These are phyloP conservation scores for Lampropteryx suffumata DNA, from an alignment of 2,888 invertebrate species.

Conservation along the genomic window DNA sequence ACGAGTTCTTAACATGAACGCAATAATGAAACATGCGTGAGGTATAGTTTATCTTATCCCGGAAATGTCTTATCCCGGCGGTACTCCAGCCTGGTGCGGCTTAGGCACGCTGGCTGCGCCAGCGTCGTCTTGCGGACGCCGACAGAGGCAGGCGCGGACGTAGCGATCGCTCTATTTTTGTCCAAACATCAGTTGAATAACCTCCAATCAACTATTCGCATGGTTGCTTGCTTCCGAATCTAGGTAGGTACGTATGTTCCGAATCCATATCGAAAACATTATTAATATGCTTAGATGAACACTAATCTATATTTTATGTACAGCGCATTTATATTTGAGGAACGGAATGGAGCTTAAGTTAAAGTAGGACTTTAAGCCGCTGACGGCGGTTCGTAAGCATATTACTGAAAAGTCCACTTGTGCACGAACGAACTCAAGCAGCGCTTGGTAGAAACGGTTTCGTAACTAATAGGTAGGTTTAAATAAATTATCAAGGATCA, in stretches of 20 bases:
- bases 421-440: conserved; percentile 36
- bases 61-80: conserved; percentile 62
- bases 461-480: not conserved
- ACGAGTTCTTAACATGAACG: not conserved
- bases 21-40: not conserved
- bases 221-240: conserved; percentile 53
- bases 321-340: conserved; percentile 19
- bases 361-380: conserved; percentile 12
- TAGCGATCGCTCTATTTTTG: conserved; percentile 74
- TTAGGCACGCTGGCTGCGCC: conserved; percentile 35
- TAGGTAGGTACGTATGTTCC: no score
- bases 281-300: no score
- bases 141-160: conserved; percentile 51
- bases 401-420: conserved; percentile 39
- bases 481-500: not conserved
- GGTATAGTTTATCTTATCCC: conserved; percentile 47
- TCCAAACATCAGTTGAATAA: conserved; percentile 79
- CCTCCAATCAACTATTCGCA: conserved; percentile 83
- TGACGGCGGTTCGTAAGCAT: conserved; percentile 22
- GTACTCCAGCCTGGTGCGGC: conserved; percentile 42
- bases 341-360: conserved; percentile 11
- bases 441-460: not conserved
- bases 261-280: no score
- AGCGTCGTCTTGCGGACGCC: conserved; percentile 45
- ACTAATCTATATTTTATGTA: not conserved